Evolutionary conservation across 2,113 vertebrate genomes (phyloP), one percentile per base, ranked within the genome.

Genomic region (Rhynchopsitta pachyrhyncha): DNA sequence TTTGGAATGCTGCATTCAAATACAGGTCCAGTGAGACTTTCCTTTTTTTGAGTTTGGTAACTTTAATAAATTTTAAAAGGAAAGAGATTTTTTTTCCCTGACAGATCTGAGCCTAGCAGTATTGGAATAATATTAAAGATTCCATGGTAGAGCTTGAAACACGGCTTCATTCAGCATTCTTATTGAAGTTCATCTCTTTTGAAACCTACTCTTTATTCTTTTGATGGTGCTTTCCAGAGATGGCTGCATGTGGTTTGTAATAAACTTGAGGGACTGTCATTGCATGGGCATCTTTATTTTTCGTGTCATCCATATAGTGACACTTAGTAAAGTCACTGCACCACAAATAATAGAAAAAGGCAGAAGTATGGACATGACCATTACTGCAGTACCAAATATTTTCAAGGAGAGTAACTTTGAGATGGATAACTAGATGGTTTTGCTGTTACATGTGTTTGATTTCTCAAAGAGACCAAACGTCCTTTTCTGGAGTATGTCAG

Each of bases 241-340:
- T 2, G 11, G 7, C 27, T 89, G 3, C 23, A 1, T 39, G 27
- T 73, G 31, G 18, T 60, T 91, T 16, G 3, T 49, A 57, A 37
- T 71, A 44, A 31, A 35, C 33, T 44, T 57, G 11, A 41, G 28
- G 17, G 55, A 27, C 20, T 75, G 1, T 47, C 13, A 16, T 37
- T 66, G 29, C 29, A 25, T 39, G 35, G 25, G 6, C 66, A 66
- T 87, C 46, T 47, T 71, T 70, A 52, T 39, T 93, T 94, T 89
- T 89, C 78, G 50, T 93, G 92, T 91, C 78, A 44, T 96, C 50
- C 16, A 4, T 79, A 76, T 92, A 88, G 74, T 85, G 95, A 83
- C 49, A 52, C 47, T 93, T 84, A n/a, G 55, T 82, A 79, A 86
- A 82, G 90, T 88, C 71, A 63, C 22, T 92, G 84, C 17, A 25